A percentile compares a stretch with the other conserved stretches of the same genome.
Evolutionary conservation across 2,113 vertebrate genomes (phyloP).

Genomic region (Edolisoma coerulescens): DNA sequence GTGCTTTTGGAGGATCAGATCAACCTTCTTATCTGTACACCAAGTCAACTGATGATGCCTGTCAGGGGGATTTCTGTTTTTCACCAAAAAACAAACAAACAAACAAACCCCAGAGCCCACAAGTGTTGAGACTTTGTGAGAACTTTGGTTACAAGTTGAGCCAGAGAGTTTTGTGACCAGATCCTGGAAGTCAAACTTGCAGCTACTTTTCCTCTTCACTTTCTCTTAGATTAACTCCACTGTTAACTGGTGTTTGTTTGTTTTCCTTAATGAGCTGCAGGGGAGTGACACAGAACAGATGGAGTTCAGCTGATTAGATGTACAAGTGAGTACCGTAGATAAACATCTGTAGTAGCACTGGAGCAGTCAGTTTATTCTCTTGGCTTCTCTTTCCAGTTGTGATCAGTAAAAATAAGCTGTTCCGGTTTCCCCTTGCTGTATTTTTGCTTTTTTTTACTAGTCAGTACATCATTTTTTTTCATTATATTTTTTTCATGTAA

Average conservation of each 20-base stretch:
- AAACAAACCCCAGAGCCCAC: not conserved
- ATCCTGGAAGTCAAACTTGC: not conserved
- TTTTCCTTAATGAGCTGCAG: not conserved
- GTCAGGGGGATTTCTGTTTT: not conserved
- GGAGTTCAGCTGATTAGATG: conserved; percentile 19
- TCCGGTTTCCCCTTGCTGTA: not conserved
- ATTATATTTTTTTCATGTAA: not conserved
- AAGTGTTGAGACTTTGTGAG: not conserved
- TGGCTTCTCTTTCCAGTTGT: not conserved
- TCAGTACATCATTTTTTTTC: not conserved
- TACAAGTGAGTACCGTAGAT: not conserved
- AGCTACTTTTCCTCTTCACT: not conserved
- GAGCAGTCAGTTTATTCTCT: not conserved
- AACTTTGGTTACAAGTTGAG: not conserved
- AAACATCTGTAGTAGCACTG: not conserved
- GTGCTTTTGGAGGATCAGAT: not conserved
- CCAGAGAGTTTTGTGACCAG: not conserved
- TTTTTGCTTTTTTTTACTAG: not conserved
- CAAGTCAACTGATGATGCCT: not conserved
- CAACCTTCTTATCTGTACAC: not conserved
- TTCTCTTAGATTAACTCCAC: not conserved
- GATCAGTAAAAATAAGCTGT: not conserved
- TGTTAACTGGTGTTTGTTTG: not conserved
- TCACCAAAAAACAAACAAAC: not conserved
- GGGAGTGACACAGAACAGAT: not conserved